Conservation (phyloP, 2,888 invertebrate species). For the Conops quadrifasciatus region DNA sequence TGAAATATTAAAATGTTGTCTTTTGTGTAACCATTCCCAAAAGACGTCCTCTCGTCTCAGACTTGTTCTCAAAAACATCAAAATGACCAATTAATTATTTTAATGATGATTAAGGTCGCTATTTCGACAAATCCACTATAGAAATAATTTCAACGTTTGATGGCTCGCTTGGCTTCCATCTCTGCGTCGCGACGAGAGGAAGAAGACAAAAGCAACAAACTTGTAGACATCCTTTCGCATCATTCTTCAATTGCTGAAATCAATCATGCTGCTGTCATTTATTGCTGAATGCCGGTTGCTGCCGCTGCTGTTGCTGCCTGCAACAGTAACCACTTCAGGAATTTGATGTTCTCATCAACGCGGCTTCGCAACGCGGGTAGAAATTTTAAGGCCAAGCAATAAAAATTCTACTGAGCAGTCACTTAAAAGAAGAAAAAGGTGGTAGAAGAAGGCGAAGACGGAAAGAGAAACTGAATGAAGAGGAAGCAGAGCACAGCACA, state of each 20-base stretch:
- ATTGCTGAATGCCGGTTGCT: conserved; percentile 18
- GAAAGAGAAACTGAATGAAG: background rate
- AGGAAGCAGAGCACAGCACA: background rate
- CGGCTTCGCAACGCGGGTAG: background rate
- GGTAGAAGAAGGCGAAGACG: background rate
- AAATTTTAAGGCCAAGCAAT: conserved; percentile 21
- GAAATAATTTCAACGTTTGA: conserved; percentile 1
- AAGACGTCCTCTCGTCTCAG: conserved; percentile 5
- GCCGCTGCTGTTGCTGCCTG: conserved; percentile 3
- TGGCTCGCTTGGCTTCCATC: too few relatives aligned
- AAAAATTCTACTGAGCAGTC: conserved; percentile 26
- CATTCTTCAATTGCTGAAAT: conserved; percentile 31
- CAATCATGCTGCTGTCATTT: conserved; percentile 33
- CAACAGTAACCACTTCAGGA: conserved; percentile 24
- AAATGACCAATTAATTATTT: conserved; percentile 32
- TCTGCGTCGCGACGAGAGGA: background rate
- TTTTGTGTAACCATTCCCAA: background rate
- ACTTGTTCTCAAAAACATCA: background rate
- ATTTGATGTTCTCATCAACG: conserved; percentile 35
- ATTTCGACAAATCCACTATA: conserved; percentile 19
- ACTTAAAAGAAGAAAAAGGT: conserved; percentile 28
- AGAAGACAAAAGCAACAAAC: background rate
- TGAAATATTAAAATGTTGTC: background rate
- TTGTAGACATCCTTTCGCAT: conserved; percentile 19
- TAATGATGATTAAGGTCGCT: conserved; percentile 25